Evolutionary conservation across 1,140 invertebrate species (phyloP).

Genomic region (Latrodectus geometricus): DNA sequence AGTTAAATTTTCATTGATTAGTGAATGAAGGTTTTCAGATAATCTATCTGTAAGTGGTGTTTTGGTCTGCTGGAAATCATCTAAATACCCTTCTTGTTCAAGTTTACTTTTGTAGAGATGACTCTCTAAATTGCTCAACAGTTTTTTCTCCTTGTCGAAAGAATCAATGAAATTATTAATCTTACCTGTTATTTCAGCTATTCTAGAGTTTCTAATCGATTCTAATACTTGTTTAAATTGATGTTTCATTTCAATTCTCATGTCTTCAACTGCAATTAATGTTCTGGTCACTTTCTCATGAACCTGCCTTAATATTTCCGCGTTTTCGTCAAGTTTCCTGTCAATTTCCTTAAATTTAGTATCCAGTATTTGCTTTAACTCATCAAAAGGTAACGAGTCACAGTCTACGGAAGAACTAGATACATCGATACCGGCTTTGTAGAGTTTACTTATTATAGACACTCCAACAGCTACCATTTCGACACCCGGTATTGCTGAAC

Average conservation of each 20-base stretch:
- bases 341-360: background rate
- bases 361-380: background rate
- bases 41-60: constrained; percentile 7
- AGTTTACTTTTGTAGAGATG: background rate
- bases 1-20: constrained; percentile 13
- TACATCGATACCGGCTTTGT: no score
- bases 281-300: background rate
- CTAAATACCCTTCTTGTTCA: background rate
- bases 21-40: background rate
- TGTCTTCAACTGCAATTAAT: background rate
- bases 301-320: no score
- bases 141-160: background rate
- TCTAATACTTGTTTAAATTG: background rate
- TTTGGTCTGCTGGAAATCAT: background rate
- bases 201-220: background rate
- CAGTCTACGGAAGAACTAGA: no score
- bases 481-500: no score
- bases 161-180: constrained; percentile 1
- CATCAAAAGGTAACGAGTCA: no score
- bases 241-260: background rate
- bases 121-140: background rate
- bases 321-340: background rate
- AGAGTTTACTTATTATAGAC: no score
- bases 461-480: no score
- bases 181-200: background rate